phyloP scores from a whole-genome alignment of 2,888 invertebrate species.

The Oscheius sp. region DNA sequence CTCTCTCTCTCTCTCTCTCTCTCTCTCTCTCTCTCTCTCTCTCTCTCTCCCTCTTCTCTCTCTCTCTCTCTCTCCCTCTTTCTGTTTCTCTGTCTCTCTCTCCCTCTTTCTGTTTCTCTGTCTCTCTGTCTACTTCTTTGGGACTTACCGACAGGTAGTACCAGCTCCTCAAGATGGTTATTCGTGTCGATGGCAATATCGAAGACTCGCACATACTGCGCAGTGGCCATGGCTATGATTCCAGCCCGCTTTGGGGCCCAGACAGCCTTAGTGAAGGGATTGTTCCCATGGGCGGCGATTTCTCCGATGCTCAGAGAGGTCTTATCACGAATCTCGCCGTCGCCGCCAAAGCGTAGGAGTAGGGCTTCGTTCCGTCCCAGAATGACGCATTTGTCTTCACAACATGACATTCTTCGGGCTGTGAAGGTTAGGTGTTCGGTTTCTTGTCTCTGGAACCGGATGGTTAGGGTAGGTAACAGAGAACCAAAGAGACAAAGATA shows the following conservation, averaged over 20 bases:
- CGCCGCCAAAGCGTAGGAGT: conserved; percentile 44
- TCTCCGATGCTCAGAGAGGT: conserved; percentile 15
- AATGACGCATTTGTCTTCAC: conserved; percentile 45
- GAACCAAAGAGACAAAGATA: not conserved
- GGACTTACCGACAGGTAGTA: conserved; percentile 44
- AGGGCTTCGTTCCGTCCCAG: conserved; percentile 49
- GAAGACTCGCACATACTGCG: conserved; percentile 50
- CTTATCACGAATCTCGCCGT: conserved; percentile 49
- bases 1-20: not conserved
- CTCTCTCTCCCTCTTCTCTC: not conserved
- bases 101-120: no score
- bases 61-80: not conserved
- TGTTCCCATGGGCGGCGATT: conserved; percentile 34
- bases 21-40: not conserved
- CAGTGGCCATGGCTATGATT: conserved; percentile 42
- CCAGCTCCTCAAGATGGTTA: conserved; percentile 50
- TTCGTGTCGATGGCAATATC: conserved; percentile 43
- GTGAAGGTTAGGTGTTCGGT: conserved; percentile 50
- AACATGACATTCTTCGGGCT: conserved; percentile 38
- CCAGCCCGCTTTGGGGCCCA: conserved; percentile 37
- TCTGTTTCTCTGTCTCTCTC: not conserved
- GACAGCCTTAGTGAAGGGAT: conserved; percentile 47
- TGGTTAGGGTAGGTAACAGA: not conserved
- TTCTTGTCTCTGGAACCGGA: conserved; percentile 39
- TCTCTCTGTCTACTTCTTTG: not conserved